Percentiles rank a stretch among this genome's conserved stretches.
Evolutionary conservation across 2,888 invertebrate genomes (phyloP).

Genomic region (Campoplex nolae): DNA sequence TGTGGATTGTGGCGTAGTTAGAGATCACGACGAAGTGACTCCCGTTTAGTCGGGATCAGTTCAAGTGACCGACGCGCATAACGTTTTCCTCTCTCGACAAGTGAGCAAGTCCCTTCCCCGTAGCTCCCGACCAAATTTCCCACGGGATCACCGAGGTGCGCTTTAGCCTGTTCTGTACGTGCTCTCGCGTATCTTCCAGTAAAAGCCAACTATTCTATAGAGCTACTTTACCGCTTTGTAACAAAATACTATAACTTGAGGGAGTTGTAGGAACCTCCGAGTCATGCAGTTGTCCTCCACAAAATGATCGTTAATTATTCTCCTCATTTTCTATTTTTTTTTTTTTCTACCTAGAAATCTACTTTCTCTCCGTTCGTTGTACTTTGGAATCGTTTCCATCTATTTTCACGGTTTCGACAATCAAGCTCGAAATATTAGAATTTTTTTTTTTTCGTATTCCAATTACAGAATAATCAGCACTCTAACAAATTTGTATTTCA

Average conservation of each 20-base stretch:
- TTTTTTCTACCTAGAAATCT: not conserved
- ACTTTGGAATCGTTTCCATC: not conserved
- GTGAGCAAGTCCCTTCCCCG: conserved; percentile 35
- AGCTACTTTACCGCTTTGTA: conserved; percentile 32
- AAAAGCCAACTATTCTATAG: conserved; percentile 65
- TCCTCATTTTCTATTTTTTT: conserved; percentile 15
- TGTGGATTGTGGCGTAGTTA: conserved; percentile 36
- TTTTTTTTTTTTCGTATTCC: not conserved
- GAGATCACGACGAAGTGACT: conserved; percentile 44
- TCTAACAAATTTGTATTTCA: too few relatives aligned
- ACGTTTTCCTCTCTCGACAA: conserved; percentile 57
- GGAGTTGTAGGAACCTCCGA: conserved; percentile 54
- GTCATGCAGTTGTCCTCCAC: conserved; percentile 69
- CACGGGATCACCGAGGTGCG: conserved; percentile 52
- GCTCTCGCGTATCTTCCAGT: conserved; percentile 35
- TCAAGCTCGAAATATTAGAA: not conserved
- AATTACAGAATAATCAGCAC: not conserved
- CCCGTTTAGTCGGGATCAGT: conserved; percentile 57
- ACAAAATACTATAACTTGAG: conserved; percentile 40
- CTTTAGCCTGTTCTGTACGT: conserved; percentile 33
- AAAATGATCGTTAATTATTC: conserved; percentile 75
- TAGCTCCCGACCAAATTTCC: conserved; percentile 61
- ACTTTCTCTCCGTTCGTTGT: not conserved
- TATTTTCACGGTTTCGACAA: not conserved
- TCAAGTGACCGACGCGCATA: conserved; percentile 56